Evolutionary conservation across 2,797 vertebrate genomes (phyloP).

Genomic region (Gobio occitaniae): DNA sequence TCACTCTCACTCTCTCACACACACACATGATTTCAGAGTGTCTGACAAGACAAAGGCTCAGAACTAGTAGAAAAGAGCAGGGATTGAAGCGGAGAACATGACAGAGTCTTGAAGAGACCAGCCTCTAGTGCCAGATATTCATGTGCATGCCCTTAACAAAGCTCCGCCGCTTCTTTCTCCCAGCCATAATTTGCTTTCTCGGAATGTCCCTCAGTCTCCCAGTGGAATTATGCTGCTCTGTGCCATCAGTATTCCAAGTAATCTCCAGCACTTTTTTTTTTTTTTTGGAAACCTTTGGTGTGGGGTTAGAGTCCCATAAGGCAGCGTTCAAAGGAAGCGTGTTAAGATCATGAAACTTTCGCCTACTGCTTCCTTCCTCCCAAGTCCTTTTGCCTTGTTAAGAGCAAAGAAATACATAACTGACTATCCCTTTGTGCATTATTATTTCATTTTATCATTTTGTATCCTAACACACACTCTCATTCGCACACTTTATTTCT

Average conservation of each 20-base stretch:
- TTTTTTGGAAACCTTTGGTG: conserved; percentile 75
- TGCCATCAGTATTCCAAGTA: conserved; percentile 81
- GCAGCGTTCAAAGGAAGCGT: conserved; percentile 80
- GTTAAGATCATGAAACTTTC: conserved; percentile 76
- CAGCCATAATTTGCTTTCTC: conserved; percentile 75
- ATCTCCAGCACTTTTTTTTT: conserved; percentile 76
- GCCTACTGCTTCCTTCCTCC: conserved; percentile 63
- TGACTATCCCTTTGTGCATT: neutral
- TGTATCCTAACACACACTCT: neutral
- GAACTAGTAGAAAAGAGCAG: conserved; percentile 47
- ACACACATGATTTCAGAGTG: conserved; percentile 39
- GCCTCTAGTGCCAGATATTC: conserved; percentile 63
- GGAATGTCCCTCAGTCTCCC: conserved; percentile 73
- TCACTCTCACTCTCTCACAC: conserved; percentile 3
- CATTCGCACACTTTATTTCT: conserved; percentile 4
- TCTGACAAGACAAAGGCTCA: conserved; percentile 53
- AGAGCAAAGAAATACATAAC: conserved; percentile 45
- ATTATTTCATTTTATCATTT: neutral
- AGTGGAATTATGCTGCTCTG: conserved; percentile 76
- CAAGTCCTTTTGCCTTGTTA: conserved; percentile 67
- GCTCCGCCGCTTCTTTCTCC: conserved; percentile 42
- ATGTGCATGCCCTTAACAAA: conserved; percentile 68
- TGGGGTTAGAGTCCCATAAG: conserved; percentile 78
- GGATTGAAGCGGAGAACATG: conserved; percentile 54
- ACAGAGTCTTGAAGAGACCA: conserved; percentile 54